Conservation (phyloP, 2,113 vertebrate genomes). For the Malaclemys terrapin region DNA sequence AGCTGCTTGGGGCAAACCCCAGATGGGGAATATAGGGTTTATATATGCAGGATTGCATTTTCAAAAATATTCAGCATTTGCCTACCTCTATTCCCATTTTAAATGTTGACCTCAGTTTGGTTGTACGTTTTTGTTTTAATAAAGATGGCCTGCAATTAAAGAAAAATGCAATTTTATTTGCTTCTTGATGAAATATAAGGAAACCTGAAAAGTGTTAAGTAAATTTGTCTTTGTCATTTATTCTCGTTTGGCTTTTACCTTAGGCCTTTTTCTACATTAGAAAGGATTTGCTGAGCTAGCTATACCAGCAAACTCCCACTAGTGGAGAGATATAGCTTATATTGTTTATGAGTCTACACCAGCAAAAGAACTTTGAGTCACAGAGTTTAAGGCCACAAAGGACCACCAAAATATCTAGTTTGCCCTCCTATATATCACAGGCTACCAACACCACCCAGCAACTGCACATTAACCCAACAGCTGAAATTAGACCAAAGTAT, state of each 20-base stretch:
- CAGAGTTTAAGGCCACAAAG: not conserved
- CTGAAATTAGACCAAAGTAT: not conserved
- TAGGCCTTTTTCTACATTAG: not conserved
- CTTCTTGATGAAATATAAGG: conserved; percentile 44
- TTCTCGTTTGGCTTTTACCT: conserved; percentile 50
- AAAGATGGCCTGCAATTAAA: not conserved
- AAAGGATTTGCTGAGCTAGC: no score
- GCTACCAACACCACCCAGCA: not conserved
- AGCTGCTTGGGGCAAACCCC: not conserved
- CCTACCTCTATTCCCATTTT: rapidly evolving
- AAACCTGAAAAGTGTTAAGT: not conserved
- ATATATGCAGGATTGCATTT: not conserved
- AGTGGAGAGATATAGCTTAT: not conserved
- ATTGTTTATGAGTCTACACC: not conserved
- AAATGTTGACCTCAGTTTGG: not conserved
- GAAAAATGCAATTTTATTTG: not conserved
- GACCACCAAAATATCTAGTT: not conserved
- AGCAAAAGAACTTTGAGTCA: not conserved
- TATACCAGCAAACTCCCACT: not conserved
- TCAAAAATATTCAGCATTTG: rapidly evolving
- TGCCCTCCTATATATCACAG: not conserved
- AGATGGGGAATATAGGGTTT: not conserved
- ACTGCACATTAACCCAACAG: not conserved
- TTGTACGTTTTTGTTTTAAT: not conserved
- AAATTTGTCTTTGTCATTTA: not conserved